Evolutionary conservation across 2,797 vertebrate genomes (phyloP), one percentile per base, ranked within the genome.

Genomic region (Glyptemys insculpta): DNA sequence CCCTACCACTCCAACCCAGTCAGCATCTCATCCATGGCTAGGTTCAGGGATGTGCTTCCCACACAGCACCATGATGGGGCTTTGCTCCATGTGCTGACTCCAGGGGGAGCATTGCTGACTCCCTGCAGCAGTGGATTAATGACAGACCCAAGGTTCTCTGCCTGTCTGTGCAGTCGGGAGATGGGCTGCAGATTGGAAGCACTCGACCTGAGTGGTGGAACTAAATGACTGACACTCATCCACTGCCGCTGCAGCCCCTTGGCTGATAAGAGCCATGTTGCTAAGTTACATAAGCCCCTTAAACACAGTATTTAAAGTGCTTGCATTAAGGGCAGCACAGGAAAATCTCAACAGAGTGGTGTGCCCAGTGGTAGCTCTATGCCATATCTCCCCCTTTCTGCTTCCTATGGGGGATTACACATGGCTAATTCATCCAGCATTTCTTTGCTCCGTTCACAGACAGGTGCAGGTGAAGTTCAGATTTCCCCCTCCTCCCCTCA

Each of bases 211-310:
- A 72, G 80, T 53, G 78, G 83, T 90, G 89, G 90, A 91, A 86
- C 79, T 18, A 27, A 34, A 74, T 10, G 34, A 81, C 93, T 74
- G 68, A 85, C 95, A 44, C 79, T 81, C 31, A 91, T 74, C 89
- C 79, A 89, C 92, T 95, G 81, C 56, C n/a, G 86, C 92, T 90
- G 79, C 56, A 47, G 89, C 54, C 91, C 87, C 7, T 29, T 95
- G 80, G 84, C 94, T 85, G n/a, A 57, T 81, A 94, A 96, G 94
- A 91, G 44, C 37, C 83, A 83, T 9, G 96, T 97, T 97, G 96
- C 96, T 97, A 97, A 96, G 96, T 95, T 97, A 97, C 95, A 34
- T 3, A 59, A 93, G 89, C 68, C 88, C 86, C 79, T 96, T 86
- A 56, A 25, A 12, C 2, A 27, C 62, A 88, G 93, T 76, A 49